Evolutionary conservation across 2,888 invertebrate species (phyloP).

Genomic region (Bellardia pandia): DNA sequence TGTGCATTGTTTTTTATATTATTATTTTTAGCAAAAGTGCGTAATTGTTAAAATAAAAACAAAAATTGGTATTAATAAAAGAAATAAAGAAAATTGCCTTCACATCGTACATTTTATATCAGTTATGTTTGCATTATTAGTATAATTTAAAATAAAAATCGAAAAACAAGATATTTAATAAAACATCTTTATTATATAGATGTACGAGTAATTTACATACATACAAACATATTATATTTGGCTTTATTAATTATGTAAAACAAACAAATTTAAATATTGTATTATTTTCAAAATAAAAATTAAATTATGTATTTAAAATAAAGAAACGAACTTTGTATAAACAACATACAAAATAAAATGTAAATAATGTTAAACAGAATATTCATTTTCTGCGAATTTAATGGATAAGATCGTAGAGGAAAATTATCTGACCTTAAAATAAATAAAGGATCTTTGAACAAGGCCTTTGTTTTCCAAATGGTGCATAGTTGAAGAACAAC

Average conservation of each 20-base stretch:
- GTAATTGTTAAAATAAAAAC: constrained; percentile 48
- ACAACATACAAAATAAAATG: constrained; percentile 56
- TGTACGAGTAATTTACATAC: not conserved
- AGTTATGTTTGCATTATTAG: constrained; percentile 40
- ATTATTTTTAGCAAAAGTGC: constrained; percentile 55
- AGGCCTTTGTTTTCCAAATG: no score
- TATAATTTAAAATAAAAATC: not conserved
- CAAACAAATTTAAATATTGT: constrained; percentile 28
- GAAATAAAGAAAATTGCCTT: constrained; percentile 46
- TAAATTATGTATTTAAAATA: constrained; percentile 42
- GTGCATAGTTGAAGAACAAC: no score
- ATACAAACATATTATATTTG: not conserved
- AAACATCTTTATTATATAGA: not conserved
- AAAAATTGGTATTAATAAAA: constrained; percentile 50
- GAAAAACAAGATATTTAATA: constrained; percentile 11
- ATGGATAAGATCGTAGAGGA: not conserved
- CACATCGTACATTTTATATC: constrained; percentile 33
- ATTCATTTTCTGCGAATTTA: not conserved
- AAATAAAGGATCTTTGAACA: no score
- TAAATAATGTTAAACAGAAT: constrained; percentile 59
- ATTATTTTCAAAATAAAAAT: constrained; percentile 46
- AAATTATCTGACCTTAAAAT: not conserved
- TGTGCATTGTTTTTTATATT: constrained; percentile 31
- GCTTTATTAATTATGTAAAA: constrained; percentile 21
- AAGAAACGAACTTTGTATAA: constrained; percentile 43